A percentile compares a stretch with the other conserved stretches of the same genome.
phyloP scores from a whole-genome alignment of 2,888 invertebrate species.

The Melanargia galathea region DNA sequence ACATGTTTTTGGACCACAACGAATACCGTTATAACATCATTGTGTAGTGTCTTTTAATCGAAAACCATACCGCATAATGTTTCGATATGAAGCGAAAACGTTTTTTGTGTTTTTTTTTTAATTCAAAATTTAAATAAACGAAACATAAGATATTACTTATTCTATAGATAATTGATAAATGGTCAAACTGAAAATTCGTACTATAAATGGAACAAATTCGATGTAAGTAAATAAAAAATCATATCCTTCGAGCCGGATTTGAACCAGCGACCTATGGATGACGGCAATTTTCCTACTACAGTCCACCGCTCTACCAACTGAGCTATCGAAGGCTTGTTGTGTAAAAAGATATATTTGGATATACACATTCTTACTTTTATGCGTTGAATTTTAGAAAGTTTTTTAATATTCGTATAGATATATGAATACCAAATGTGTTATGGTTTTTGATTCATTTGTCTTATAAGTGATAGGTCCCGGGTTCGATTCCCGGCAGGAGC shows the following conservation, averaged over 20 bases:
- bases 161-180: too few relatives aligned
- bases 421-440: too few relatives aligned
- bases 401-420: not conserved
- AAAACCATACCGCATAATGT: too few relatives aligned
- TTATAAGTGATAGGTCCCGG: not conserved
- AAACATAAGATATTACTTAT: too few relatives aligned
- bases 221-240: conserved; percentile 30
- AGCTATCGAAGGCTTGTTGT: conserved; percentile 77
- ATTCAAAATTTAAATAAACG: too few relatives aligned
- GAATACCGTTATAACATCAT: too few relatives aligned
- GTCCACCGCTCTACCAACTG: conserved; percentile 84
- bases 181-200: too few relatives aligned
- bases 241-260: conserved; percentile 83
- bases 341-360: not conserved
- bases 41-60: too few relatives aligned
- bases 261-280: conserved; percentile 85
- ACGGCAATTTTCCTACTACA: conserved; percentile 59
- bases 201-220: too few relatives aligned
- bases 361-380: not conserved
- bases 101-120: too few relatives aligned
- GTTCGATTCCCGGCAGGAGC: not conserved
- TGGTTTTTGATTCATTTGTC: not conserved
- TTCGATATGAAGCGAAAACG: too few relatives aligned
- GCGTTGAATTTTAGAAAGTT: not conserved
- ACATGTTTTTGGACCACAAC: too few relatives aligned